These are phyloP conservation scores for Batillaria attramentaria DNA, from an alignment of 1,140 invertebrate genomes.

Conservation along the genomic window DNA sequence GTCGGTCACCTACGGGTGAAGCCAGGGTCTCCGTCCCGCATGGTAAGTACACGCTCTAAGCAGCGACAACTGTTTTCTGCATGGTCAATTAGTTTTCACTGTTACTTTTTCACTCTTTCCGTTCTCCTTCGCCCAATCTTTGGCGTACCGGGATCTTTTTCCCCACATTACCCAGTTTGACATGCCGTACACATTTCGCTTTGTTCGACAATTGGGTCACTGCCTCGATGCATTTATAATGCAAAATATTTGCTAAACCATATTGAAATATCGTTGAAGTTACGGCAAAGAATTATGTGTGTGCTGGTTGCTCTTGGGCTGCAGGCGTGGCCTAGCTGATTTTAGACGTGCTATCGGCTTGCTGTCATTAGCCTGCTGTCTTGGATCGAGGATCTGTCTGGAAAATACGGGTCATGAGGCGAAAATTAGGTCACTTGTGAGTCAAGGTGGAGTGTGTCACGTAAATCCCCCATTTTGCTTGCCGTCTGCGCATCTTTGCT, in stretches of 20 bases:
- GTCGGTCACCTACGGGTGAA: constrained; percentile 48
- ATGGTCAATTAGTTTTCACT: neutral
- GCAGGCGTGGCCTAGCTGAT: neutral
- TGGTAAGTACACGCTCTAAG: constrained; percentile 29
- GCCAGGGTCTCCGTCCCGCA: constrained; percentile 27
- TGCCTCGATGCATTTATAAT: constrained; percentile 33
- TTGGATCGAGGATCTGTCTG: constrained; percentile 26
- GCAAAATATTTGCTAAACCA: constrained; percentile 22
- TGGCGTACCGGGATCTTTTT: constrained; percentile 22
- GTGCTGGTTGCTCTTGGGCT: no score
- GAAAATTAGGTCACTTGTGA: constrained; percentile 29
- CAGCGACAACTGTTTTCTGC: neutral
- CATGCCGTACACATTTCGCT: constrained; percentile 34
- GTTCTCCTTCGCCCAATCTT: constrained; percentile 20
- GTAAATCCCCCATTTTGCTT: neutral
- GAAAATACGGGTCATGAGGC: constrained; percentile 32
- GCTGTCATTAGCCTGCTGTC: constrained; percentile 13
- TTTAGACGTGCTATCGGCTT: neutral
- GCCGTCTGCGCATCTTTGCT: constrained; percentile 10
- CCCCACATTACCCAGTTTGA: constrained; percentile 41
- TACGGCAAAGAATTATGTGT: neutral
- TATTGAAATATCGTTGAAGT: constrained; percentile 7
- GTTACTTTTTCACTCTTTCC: constrained; percentile 5
- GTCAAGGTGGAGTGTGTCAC: constrained; percentile 36
- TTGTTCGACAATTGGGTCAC: constrained; percentile 33